Evolutionary conservation across 1,140 invertebrate species (phyloP).

Genomic region (Drosophila erecta): DNA sequence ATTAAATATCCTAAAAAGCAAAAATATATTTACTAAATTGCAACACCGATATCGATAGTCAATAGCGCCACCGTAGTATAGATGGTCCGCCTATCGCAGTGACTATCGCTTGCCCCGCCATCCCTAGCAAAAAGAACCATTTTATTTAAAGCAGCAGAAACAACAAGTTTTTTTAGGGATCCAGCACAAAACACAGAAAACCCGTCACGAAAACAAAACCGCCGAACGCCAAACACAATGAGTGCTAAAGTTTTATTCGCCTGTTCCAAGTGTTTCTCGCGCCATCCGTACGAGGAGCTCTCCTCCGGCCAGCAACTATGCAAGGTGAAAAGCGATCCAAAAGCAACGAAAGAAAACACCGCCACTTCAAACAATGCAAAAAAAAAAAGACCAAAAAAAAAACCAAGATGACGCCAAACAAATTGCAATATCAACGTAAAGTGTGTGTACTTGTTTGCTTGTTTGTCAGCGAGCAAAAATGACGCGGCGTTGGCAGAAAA

Average conservation of each 20-base stretch:
- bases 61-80: no score
- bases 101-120: not conserved
- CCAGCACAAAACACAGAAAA: constrained; percentile 49
- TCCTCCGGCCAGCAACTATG: constrained; percentile 97
- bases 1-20: no score
- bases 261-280: constrained; percentile 96
- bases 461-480: constrained; percentile 47
- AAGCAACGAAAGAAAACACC: constrained; percentile 4
- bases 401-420: constrained; percentile 10
- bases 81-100: not conserved
- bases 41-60: constrained; percentile 17
- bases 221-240: constrained; percentile 50
- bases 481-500: constrained; percentile 42
- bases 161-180: constrained; percentile 25
- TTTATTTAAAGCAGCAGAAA: constrained; percentile 59
- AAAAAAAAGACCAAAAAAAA: constrained; percentile 1
- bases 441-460: constrained; percentile 49
- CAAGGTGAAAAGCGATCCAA: constrained; percentile 89
- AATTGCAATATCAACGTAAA: constrained; percentile 48
- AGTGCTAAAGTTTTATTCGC: constrained; percentile 90
- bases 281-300: constrained; percentile 97
- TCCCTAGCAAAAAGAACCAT: constrained; percentile 46
- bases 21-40: not conserved
- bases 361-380: constrained; percentile 32
- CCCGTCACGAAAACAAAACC: constrained; percentile 13